A percentile compares a stretch with the other conserved stretches of the same genome.
Conservation (phyloP, 2,888 invertebrate species). For the Norana najaformis region DNA sequence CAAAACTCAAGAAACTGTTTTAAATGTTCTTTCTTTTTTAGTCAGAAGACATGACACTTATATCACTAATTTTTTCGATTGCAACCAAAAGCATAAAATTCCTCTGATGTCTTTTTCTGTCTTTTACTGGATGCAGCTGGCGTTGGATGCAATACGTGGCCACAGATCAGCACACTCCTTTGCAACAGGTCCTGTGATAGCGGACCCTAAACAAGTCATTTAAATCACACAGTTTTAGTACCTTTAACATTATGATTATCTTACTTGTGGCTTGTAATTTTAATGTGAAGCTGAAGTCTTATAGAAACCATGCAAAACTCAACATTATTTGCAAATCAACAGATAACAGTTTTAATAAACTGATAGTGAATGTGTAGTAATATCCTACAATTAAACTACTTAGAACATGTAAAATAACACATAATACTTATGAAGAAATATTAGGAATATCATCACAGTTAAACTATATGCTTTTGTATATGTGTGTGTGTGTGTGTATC, state of each 20-base stretch:
- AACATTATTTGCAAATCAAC: not conserved
- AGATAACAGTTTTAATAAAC: not conserved
- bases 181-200: slow-evolving; percentile 98
- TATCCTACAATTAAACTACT: not conserved
- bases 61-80: not conserved
- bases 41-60: not conserved
- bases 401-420: not conserved
- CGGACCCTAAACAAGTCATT: slow-evolving; percentile 70
- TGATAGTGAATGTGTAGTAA: too few species aligned
- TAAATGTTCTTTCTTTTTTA: too few species aligned
- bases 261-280: not conserved
- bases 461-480: not conserved
- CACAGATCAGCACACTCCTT: slow-evolving; percentile 99
- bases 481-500: not conserved
- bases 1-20: not conserved
- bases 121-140: slow-evolving; percentile 79
- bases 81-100: slow-evolving; percentile 9
- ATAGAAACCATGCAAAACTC: not conserved
- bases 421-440: not conserved
- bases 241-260: not conserved
- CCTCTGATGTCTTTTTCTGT: not conserved
- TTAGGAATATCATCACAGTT: not conserved
- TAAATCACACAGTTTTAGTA: not conserved
- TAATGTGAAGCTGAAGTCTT: not conserved
- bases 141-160: slow-evolving; percentile 99